Evolutionary conservation across 2,113 vertebrate genomes (phyloP), one percentile per base, ranked within the genome.

Genomic region (Muntiacus muntjak): DNA sequence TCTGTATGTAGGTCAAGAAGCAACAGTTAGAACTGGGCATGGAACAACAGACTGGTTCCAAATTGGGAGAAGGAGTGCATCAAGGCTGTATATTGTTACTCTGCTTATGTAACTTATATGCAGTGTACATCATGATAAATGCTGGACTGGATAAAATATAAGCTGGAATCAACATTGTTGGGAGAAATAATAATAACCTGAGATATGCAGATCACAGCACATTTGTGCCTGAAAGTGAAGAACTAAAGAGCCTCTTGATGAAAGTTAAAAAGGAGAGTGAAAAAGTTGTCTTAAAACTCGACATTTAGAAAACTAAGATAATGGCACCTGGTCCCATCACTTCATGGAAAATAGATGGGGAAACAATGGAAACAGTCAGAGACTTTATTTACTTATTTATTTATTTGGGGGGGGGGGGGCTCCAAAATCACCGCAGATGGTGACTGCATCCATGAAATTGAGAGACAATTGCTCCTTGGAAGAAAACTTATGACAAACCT

Each of bases 381-480:
- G 0, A n/a, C 1, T n/a, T 10, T 36, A 50, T 50, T 50, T 50
- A 50, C 47, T 50, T 14, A 50, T 14, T 50, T 50, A 50, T 10
- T 67, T 67, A 19, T 28, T 26, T 26, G 0, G 12, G n/a, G 5
- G 7, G 1, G 1, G 0, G 9, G 17, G 64, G 0, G 3, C 33
- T 36, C 33, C 17, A 36, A 67, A 67, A 36, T 67, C 64, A 67
- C 64, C 21, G 33, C 8, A 36, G 8, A 21, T 71, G n/a, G 17
- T 71, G n/a, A 36, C 17, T 36, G 17, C 9, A 21, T 36, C 64
- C 0, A 0, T 36, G n/a, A 67, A 21, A 67, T 1, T 67, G 17
- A 71, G n/a, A 71, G 17, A 71, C 5, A 5, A 5, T 36, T 71
- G 64, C 9, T 23, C 64, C 64, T 71, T 71, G 17, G 19, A 36